Evolutionary conservation across 2,797 vertebrate genomes (phyloP).

Genomic region (Myotis daubentonii): DNA sequence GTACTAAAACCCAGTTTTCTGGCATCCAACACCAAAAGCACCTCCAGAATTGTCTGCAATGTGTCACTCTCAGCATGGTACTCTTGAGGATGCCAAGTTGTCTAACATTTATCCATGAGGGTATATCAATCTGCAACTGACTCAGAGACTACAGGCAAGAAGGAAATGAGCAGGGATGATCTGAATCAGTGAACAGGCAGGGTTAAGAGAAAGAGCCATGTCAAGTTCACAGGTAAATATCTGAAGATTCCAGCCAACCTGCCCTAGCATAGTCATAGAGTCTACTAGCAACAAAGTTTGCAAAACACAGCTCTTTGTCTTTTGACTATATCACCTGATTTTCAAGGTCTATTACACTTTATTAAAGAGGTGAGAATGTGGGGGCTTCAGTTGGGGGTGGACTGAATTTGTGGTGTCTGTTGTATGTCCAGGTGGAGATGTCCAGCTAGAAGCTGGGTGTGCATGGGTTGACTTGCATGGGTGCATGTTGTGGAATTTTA

Average conservation of each 20-base stretch:
- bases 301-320: not conserved
- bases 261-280: not conserved
- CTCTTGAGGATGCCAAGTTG: not conserved
- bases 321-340: rapidly evolving
- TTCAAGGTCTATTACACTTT: not conserved
- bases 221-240: not conserved
- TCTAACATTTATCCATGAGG: not conserved
- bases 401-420: not conserved
- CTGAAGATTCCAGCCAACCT: not conserved
- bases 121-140: not conserved
- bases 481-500: not conserved
- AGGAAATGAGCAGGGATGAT: not conserved
- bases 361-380: not conserved
- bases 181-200: not conserved
- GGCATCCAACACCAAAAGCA: not conserved
- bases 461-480: rapidly evolving
- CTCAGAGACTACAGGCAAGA: not conserved
- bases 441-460: not conserved
- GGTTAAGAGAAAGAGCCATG: not conserved
- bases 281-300: no score
- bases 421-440: not conserved
- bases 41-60: not conserved
- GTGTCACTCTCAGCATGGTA: not conserved
- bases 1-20: not conserved
- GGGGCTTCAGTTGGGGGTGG: no score